Conservation (phyloP, 2,113 vertebrate genomes). For the Macaca nemestrina region DNA sequence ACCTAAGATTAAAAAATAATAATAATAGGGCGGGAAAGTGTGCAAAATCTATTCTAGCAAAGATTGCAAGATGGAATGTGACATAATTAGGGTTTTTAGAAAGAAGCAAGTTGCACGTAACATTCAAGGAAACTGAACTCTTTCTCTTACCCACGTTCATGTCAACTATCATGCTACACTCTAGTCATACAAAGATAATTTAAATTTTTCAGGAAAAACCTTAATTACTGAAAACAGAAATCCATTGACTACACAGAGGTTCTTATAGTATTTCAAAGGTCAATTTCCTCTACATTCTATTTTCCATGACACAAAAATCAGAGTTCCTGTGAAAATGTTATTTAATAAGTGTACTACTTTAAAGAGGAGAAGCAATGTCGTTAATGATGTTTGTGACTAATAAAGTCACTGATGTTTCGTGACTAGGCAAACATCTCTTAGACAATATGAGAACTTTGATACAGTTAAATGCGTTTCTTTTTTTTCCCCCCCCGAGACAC, state of each 20-base stretch:
- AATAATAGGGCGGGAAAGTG: not conserved
- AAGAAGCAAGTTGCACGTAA: not conserved
- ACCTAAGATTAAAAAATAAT: not conserved
- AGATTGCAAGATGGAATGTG: not conserved
- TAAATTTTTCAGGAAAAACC: not conserved
- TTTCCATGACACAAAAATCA: not conserved
- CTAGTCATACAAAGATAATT: not conserved
- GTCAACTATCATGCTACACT: not conserved
- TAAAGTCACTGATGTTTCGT: not conserved
- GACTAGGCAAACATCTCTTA: not conserved
- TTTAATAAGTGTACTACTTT: not conserved
- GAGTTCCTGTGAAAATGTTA: not conserved
- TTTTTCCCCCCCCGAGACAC: fast-evolving
- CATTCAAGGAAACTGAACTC: not conserved
- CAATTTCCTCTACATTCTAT: not conserved
- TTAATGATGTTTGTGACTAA: not conserved
- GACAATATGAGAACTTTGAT: not conserved
- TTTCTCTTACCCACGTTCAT: not conserved
- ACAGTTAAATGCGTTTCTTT: not conserved
- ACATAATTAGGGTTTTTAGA: not conserved
- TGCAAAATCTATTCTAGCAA: not conserved
- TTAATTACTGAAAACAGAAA: not conserved
- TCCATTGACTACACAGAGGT: not conserved
- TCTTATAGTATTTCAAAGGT: not conserved
- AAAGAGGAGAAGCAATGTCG: not conserved